phyloP scores from a whole-genome alignment of 1,140 invertebrate species.

The Periplaneta americana region DNA sequence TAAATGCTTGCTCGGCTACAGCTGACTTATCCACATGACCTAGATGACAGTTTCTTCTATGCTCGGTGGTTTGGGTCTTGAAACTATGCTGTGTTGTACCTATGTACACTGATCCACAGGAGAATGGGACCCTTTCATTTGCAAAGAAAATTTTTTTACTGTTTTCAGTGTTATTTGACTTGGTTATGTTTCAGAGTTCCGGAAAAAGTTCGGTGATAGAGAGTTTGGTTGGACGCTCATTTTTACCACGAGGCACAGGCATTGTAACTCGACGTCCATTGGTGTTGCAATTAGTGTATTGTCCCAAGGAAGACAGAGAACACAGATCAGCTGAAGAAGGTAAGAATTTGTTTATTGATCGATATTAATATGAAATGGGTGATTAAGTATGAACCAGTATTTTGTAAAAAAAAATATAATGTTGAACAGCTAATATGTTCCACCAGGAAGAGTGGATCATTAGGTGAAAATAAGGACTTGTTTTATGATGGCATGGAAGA shows the following conservation, averaged over 20 bases:
- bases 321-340: slow-evolving; percentile 79
- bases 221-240: slow-evolving; percentile 95
- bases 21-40: too few relatives aligned
- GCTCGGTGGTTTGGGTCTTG: too few relatives aligned
- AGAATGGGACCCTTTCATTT: neutral
- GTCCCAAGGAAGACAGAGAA: slow-evolving; percentile 82
- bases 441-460: too few relatives aligned
- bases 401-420: neutral
- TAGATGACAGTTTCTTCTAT: too few relatives aligned
- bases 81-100: too few relatives aligned
- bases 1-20: too few relatives aligned
- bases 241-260: slow-evolving; percentile 93
- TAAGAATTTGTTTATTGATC: slow-evolving; percentile 33
- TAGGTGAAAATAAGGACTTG: too few relatives aligned
- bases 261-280: slow-evolving; percentile 96
- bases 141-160: neutral
- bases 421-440: neutral
- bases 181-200: slow-evolving; percentile 70
- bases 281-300: slow-evolving; percentile 75
- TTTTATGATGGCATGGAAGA: too few relatives aligned
- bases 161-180: neutral
- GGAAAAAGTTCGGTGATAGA: slow-evolving; percentile 99
- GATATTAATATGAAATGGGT: too few relatives aligned
- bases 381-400: neutral
- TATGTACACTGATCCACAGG: too few relatives aligned